Evolutionary conservation across 2,113 vertebrate species (phyloP).

Genomic region (Prochilodus magdalenae): DNA sequence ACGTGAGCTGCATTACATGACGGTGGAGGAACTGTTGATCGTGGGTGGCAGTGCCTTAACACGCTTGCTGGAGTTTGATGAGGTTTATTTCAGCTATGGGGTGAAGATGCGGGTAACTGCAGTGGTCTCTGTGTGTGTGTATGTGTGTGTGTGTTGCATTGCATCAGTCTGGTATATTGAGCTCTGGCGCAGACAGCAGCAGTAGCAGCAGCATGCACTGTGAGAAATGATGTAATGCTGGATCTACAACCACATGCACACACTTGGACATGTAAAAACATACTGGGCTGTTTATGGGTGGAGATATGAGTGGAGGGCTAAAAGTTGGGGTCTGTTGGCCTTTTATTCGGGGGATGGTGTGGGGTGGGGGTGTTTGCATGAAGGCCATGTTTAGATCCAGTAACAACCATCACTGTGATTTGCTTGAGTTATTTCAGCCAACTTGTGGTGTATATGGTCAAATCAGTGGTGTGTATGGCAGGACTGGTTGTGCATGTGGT

Average conservation of each 20-base stretch:
- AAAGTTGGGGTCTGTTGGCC: background rate
- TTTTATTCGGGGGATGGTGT: background rate
- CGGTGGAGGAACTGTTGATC: background rate
- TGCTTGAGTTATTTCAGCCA: too few relatives aligned
- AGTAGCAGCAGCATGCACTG: background rate
- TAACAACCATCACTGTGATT: background rate
- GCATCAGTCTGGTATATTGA: conserved; percentile 6
- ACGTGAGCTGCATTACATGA: conserved; percentile 29
- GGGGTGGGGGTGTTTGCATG: too few relatives aligned
- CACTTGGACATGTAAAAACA: background rate
- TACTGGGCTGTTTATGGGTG: background rate
- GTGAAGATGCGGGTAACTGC: background rate
- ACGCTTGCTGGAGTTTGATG: background rate
- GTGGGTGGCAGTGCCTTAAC: conserved; percentile 5
- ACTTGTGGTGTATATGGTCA: too few relatives aligned
- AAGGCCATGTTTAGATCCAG: background rate
- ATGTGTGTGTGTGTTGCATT: background rate
- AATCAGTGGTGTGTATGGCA: too few relatives aligned
- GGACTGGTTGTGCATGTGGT: too few relatives aligned
- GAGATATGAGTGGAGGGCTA: background rate
- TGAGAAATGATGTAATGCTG: conserved; percentile 34
- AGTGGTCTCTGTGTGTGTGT: background rate
- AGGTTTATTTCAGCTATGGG: background rate
- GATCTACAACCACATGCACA: background rate
- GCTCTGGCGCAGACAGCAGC: background rate